These are phyloP conservation scores for Drosophila pegasa DNA, from an alignment of 2,888 invertebrate genomes.

Conservation along the genomic window DNA sequence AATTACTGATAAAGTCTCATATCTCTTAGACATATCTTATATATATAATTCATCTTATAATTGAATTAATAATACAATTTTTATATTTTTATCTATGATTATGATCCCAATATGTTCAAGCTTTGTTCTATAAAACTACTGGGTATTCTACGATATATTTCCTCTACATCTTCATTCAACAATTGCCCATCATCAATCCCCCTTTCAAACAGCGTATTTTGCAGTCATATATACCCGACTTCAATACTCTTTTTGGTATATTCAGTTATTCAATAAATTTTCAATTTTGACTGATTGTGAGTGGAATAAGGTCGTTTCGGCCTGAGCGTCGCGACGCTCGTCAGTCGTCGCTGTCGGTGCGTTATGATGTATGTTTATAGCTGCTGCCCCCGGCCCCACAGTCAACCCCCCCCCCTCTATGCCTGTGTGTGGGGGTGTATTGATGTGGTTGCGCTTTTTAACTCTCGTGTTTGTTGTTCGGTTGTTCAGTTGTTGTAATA, in stretches of 20 bases:
- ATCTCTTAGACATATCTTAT: not conserved
- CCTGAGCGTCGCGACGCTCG: slow-evolving; percentile 63
- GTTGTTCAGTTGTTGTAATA: slow-evolving; percentile 52
- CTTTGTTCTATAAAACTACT: not conserved
- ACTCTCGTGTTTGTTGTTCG: slow-evolving; percentile 41
- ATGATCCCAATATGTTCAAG: not conserved
- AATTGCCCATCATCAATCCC: not conserved
- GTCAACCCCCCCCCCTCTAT: not conserved
- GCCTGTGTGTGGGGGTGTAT: slow-evolving; percentile 24
- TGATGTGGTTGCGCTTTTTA: slow-evolving; percentile 66
- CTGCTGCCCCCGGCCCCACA: slow-evolving; percentile 2
- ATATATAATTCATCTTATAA: too few relatives aligned
- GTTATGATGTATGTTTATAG: slow-evolving; percentile 81
- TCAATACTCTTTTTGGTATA: slow-evolving; percentile 26
- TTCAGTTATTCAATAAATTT: slow-evolving; percentile 83
- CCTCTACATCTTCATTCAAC: not conserved
- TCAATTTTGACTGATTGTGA: slow-evolving; percentile 84
- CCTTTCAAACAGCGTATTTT: not conserved
- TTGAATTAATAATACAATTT: too few relatives aligned
- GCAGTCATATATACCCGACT: not conserved
- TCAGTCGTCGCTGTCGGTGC: slow-evolving; percentile 72
- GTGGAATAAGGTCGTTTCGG: slow-evolving; percentile 79
- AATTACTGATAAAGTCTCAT: not conserved
- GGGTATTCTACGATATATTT: not conserved
- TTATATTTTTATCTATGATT: too few relatives aligned